Evolutionary conservation across 2,113 vertebrate genomes (phyloP).

Genomic region (Ictalurus punctatus): DNA sequence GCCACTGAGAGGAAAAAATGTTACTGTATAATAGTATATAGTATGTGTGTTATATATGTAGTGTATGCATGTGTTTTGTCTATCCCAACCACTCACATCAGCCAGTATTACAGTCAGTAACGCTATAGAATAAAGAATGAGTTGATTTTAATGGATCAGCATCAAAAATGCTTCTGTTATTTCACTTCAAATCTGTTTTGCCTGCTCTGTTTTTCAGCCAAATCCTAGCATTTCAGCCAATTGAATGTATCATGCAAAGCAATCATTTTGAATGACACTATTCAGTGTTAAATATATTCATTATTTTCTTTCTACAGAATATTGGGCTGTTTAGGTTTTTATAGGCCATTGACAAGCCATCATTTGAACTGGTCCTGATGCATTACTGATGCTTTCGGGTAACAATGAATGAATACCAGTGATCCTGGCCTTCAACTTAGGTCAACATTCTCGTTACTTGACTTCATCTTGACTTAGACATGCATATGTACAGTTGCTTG

Average conservation of each 20-base stretch:
- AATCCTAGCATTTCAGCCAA: not conserved
- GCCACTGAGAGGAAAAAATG: not conserved
- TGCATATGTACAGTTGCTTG: not conserved
- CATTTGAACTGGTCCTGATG: not conserved
- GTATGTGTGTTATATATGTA: no score
- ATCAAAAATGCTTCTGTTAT: not conserved
- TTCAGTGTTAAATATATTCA: not conserved
- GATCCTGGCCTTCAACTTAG: not conserved
- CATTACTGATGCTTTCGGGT: not conserved
- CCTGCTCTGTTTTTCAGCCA: not conserved
- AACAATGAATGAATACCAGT: not conserved
- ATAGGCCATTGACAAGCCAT: not conserved
- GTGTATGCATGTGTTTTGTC: not conserved
- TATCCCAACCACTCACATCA: not conserved
- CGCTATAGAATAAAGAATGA: not conserved
- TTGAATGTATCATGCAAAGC: not conserved
- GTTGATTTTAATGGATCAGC: not conserved
- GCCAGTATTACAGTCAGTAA: not conserved
- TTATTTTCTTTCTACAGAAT: not conserved
- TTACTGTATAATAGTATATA: not conserved
- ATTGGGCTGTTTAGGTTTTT: not conserved
- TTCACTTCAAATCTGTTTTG: not conserved
- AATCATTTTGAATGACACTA: no score
- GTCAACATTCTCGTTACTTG: not conserved
- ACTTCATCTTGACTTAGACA: not conserved